Evolutionary conservation across 2,113 vertebrate genomes (phyloP).

Genomic region (Psilopsiagon aurifrons): DNA sequence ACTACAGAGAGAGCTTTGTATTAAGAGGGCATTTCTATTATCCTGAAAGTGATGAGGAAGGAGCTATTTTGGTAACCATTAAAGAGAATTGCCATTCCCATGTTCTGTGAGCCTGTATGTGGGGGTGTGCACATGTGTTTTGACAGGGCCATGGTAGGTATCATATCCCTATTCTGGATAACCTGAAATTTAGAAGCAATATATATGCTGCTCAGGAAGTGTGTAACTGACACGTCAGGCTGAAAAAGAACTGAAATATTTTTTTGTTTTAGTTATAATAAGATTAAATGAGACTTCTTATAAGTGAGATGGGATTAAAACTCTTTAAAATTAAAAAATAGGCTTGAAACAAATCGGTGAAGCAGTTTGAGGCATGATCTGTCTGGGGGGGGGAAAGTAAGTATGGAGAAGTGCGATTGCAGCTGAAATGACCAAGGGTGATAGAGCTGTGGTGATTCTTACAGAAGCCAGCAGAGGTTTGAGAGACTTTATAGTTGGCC

Average conservation of each 20-base stretch:
- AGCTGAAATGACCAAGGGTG: neutral
- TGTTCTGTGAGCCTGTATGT: neutral
- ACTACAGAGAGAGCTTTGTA: neutral
- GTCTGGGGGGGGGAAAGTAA: neutral
- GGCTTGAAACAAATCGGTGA: neutral
- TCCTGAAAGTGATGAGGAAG: neutral
- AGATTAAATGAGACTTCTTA: neutral
- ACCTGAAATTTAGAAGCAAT: neutral
- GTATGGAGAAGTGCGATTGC: neutral
- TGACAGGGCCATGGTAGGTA: neutral
- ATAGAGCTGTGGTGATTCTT: neutral
- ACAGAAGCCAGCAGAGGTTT: neutral
- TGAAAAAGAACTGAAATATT: neutral
- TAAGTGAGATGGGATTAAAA: neutral
- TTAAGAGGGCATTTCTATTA: neutral
- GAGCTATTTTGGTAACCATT: neutral
- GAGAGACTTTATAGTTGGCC: neutral
- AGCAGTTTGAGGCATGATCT: neutral
- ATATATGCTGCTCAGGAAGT: neutral
- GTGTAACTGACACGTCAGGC: neutral
- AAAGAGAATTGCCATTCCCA: neutral
- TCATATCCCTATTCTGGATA: neutral
- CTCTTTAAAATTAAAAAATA: neutral
- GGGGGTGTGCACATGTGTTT: neutral
- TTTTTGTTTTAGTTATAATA: fast-evolving